Percentiles rank a stretch among this genome's conserved stretches.
phyloP scores from a whole-genome alignment of 2,797 vertebrate genomes.

The Balearica regulorum region DNA sequence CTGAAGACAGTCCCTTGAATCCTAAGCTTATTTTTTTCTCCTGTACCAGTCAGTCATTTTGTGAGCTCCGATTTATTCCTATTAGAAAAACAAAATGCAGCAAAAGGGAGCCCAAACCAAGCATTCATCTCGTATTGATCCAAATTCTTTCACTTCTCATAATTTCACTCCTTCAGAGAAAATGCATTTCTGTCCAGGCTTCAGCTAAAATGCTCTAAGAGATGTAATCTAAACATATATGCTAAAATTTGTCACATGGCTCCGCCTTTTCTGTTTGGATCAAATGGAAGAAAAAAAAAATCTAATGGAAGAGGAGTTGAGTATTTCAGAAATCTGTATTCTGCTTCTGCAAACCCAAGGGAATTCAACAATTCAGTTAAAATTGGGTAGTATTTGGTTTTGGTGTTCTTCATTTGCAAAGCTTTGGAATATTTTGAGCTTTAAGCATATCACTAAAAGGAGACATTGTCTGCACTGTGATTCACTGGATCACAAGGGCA shows the following conservation, averaged over 20 bases:
- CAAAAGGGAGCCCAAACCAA: not conserved
- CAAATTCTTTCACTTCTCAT: conserved; percentile 1
- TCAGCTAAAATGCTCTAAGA: not conserved
- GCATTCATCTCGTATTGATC: not conserved
- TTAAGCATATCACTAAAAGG: not conserved
- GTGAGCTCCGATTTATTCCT: not conserved
- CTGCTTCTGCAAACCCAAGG: conserved; percentile 20
- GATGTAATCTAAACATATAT: conserved; percentile 9
- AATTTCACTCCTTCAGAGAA: conserved; percentile 12
- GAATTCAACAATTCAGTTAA: conserved; percentile 7
- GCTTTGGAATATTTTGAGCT: conserved; percentile 14
- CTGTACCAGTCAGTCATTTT: not conserved
- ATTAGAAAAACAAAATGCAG: conserved; percentile 2
- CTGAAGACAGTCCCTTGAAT: not conserved
- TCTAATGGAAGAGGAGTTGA: not conserved
- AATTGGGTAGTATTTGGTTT: conserved; percentile 21
- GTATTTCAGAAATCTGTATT: conserved; percentile 13
- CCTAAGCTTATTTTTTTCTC: not conserved
- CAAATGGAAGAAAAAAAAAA: not conserved
- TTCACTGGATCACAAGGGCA: not conserved
- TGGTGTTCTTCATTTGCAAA: conserved; percentile 6
- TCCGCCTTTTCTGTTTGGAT: not conserved
- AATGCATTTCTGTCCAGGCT: not conserved
- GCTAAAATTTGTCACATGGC: conserved; percentile 9
- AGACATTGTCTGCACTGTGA: not conserved